Base-by-base conservation (phyloP, 2,113 vertebrate species). In the Channa argus region DNA sequence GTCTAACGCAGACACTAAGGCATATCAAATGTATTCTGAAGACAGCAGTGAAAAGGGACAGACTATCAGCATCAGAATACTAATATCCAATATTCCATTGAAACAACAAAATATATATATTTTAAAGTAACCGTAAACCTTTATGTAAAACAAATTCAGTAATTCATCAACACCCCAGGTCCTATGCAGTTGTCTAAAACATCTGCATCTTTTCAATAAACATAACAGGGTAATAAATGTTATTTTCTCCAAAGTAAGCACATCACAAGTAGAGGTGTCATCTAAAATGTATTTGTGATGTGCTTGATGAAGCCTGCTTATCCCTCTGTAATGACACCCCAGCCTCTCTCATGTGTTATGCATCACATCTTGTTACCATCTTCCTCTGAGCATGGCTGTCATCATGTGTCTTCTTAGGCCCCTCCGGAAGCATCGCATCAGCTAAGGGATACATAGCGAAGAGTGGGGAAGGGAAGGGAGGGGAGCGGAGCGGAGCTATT, bases 361-460 rank as follows among this genome's bases (percentile, higher is more conserved):
- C 91, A 91, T 92, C 90, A 85, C 84, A 89, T 89, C 90, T 92
- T 92, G 88, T 93, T 92, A 93, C 85, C 88, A 74, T 91, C 89
- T 88, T 79, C 79, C 73, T 90, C 85, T 70, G 80, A 91, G 88
- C 82, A 67, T 52, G 79, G 63, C 81, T 92, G 89, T 93, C 89
- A 89, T 83, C 71, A 38, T 72, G 74, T 39, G 74, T 87, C 87
- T 74, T 87, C 73, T 74, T 37, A 58, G 68, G 71, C 87, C 80
- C 83, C 56, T 76, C 68, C 54, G 74, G 84, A 87, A 87, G 81
- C 68, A 34, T 79, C 53, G 49, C 74, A 79, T 81, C 74, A 66
- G 80, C 82, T 56, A 72, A 87, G 85, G 85, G 80, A 86, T 84
- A 84, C 74, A 68, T 63, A 50, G 65, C 7, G 37, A 61, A 33